Percentiles rank a stretch among this genome's conserved stretches.
Evolutionary conservation across 2,797 vertebrate genomes (phyloP).

Genomic region (Hyperoplus immaculatus): DNA sequence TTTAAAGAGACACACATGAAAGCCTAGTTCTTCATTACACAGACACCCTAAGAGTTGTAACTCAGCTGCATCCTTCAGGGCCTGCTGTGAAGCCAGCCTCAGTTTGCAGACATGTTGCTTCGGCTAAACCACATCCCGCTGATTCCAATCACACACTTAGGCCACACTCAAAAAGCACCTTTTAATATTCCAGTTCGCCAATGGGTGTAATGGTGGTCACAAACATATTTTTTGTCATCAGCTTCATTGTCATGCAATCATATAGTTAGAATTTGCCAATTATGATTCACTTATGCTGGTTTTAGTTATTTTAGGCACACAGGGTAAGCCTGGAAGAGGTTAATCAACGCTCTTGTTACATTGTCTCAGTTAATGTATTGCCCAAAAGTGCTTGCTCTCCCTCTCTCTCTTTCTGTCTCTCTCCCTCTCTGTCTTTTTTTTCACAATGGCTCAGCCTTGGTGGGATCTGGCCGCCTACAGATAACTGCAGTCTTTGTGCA

Average conservation of each 20-base stretch:
- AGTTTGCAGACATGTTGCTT: constrained; percentile 44
- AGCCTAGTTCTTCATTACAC: constrained; percentile 63
- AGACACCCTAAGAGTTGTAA: constrained; percentile 36
- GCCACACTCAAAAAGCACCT: constrained; percentile 45
- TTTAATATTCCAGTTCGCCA: constrained; percentile 37
- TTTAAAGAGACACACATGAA: constrained; percentile 65
- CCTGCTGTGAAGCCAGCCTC: constrained; percentile 22
- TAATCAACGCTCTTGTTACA: constrained; percentile 79
- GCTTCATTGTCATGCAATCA: constrained; percentile 80
- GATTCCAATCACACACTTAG: constrained; percentile 51
- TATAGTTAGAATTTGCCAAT: constrained; percentile 76
- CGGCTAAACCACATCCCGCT: constrained; percentile 2
- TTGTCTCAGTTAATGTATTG: constrained; percentile 78
- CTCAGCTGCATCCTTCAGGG: constrained; percentile 20
- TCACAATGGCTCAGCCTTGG: constrained; percentile 79
- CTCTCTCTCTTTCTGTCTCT: constrained; percentile 29
- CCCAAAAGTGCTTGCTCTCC: constrained; percentile 64
- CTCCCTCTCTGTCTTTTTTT: constrained; percentile 57
- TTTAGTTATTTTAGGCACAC: constrained; percentile 71
- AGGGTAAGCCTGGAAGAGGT: constrained; percentile 70
- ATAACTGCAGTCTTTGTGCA: constrained; percentile 81
- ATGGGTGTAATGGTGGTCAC: constrained; percentile 56
- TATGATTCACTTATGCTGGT: constrained; percentile 72
- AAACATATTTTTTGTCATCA: constrained; percentile 76
- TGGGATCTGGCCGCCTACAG: constrained; percentile 80